phyloP scores from a whole-genome alignment of 1,140 invertebrate genomes.

The Drosophila nikananu region DNA sequence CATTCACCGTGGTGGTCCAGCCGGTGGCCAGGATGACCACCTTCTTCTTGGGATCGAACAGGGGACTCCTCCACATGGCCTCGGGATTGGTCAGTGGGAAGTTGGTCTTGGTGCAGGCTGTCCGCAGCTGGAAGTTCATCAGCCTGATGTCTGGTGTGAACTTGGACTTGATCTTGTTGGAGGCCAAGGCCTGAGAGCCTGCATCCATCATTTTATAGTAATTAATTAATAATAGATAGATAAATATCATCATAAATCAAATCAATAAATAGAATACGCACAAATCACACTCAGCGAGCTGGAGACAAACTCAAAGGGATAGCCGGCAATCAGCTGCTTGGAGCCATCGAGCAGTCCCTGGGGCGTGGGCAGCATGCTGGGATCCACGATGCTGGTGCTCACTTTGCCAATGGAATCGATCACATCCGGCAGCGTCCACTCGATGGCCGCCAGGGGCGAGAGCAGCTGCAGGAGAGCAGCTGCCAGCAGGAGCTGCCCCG shows the following conservation, averaged over 20 bases:
- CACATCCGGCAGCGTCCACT: slow-evolving; percentile 57
- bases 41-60: slow-evolving; percentile 70
- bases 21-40: slow-evolving; percentile 80
- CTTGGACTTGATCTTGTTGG: slow-evolving; percentile 62
- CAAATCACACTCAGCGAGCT: slow-evolving; percentile 68
- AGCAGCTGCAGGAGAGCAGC: slow-evolving; percentile 27
- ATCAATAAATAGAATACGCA: slow-evolving; percentile 27
- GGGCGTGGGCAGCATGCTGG: slow-evolving; percentile 71
- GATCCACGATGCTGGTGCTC: slow-evolving; percentile 48
- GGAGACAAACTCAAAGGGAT: slow-evolving; percentile 77
- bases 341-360: slow-evolving; percentile 65
- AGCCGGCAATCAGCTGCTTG: slow-evolving; percentile 76
- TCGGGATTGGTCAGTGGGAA: slow-evolving; percentile 59
- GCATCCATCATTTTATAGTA: not conserved
- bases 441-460: slow-evolving; percentile 11
- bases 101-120: slow-evolving; percentile 47
- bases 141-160: slow-evolving; percentile 64
- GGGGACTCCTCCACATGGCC: slow-evolving; percentile 64
- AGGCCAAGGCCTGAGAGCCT: slow-evolving; percentile 74
- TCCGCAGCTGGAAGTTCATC: slow-evolving; percentile 75
- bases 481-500: slow-evolving; percentile 12
- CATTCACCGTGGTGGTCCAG: slow-evolving; percentile 79
- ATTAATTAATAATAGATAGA: not conserved
- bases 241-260: no score
- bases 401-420: slow-evolving; percentile 46